Base-by-base conservation (phyloP, 2,888 invertebrate genomes). In the Drosophila rubida region DNA sequence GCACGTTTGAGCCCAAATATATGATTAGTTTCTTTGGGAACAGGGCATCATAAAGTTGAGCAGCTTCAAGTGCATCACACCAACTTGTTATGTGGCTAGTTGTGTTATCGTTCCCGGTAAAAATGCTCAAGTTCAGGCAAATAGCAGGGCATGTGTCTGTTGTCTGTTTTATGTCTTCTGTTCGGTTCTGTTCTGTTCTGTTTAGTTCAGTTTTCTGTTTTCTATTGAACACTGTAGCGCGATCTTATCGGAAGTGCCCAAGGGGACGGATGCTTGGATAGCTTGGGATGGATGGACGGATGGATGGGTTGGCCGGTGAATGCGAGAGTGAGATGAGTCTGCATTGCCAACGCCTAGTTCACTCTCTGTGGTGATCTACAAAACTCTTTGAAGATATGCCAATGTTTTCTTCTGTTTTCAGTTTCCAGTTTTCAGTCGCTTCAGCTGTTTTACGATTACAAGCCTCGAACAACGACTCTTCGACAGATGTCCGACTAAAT, bases 161-260 rank as follows among this genome's bases (percentile, higher is more conserved):
- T 50, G 53, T 50, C 69, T 51, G 75, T 25, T 14, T 4, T 27
- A 32, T n/a, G 35, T 35, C 23, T 14, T 37, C 23, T 23, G 39
- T 55, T 37, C 23, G 14, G 39, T 55, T 23, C 27, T 60, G 41
- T 42, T 8, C 49, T 51, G 54, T 49, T 66, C 51, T 42, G 60
- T 57, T 69, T 81, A 25, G 25, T 25, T 8, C 49, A 51, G 54
- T 45, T 25, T 49, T 66, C 55, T 45, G 62, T 57, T 69, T 85
- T 83, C 83, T 86, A 82, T 82, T 82, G 80, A 82, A 82, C 55
- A 65, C 65, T 59, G 65, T 49, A 64, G 41, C n/a, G 50, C 67
- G 84, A 88, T 82, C 78, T 83, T 83, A 82, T 82, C 80, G 82
- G 88, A 82, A 86, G 87, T 86, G 80, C 63, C 65, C 66, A 48